These are phyloP conservation scores for Pleuronectes platessa DNA, from an alignment of 2,113 vertebrate species.

Conservation along the genomic window DNA sequence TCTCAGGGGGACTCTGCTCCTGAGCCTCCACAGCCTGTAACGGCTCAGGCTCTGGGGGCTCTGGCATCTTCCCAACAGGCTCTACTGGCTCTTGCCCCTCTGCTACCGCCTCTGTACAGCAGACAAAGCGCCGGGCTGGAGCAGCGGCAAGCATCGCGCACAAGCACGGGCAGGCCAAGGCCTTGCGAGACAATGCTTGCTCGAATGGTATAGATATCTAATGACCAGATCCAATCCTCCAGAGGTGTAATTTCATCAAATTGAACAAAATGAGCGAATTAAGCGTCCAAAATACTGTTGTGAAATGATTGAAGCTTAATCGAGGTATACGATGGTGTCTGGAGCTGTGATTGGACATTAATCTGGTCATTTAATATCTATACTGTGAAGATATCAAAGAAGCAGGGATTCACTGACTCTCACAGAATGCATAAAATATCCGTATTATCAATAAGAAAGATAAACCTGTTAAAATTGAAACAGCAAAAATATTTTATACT, in stretches of 20 bases:
- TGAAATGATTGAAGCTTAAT: not conserved
- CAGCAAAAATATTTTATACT: not conserved
- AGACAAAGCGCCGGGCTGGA: conserved; percentile 81
- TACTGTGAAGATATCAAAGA: conserved; percentile 33
- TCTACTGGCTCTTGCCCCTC: conserved; percentile 73
- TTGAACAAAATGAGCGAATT: too few relatives aligned
- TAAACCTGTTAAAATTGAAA: too few relatives aligned
- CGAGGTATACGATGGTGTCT: not conserved
- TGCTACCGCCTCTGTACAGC: conserved; percentile 81
- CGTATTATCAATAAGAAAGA: too few relatives aligned
- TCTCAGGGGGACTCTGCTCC: conserved; percentile 53
- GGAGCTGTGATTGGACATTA: not conserved
- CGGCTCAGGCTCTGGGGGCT: conserved; percentile 63
- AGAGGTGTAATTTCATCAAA: not conserved
- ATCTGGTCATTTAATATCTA: conserved; percentile 70
- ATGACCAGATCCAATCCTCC: conserved; percentile 53
- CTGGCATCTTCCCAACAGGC: conserved; percentile 75
- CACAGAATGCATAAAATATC: not conserved
- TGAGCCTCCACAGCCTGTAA: conserved; percentile 65
- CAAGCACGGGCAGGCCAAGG: conserved; percentile 57
- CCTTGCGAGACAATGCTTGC: conserved; percentile 60
- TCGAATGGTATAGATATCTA: conserved; percentile 60
- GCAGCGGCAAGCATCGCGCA: conserved; percentile 74
- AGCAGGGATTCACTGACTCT: conserved; percentile 53
- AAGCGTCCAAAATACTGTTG: not conserved